Conservation (phyloP, 2,888 invertebrate genomes). For the Aspidapion aeneum region DNA sequence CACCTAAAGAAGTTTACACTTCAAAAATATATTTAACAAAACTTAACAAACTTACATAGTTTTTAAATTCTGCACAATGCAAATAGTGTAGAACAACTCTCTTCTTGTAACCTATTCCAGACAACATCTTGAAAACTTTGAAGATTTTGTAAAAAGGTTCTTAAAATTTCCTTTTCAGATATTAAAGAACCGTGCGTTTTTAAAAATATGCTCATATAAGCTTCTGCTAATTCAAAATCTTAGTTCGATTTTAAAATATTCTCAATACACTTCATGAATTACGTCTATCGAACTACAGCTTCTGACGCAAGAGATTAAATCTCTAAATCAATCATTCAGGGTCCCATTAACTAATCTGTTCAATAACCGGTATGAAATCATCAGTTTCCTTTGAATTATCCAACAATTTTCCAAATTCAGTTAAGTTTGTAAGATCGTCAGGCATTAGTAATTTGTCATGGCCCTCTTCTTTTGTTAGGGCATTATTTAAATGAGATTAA, state of each 20-base stretch:
- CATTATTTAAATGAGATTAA: constrained; percentile 69
- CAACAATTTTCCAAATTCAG: constrained; percentile 65
- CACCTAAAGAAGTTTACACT: no score
- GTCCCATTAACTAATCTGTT: constrained; percentile 67
- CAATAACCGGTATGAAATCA: constrained; percentile 57
- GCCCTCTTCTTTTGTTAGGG: constrained; percentile 36
- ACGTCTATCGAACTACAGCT: constrained; percentile 67
- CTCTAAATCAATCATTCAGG: constrained; percentile 85
- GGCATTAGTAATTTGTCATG: constrained; percentile 55
- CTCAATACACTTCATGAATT: constrained; percentile 73
- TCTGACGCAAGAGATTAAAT: constrained; percentile 75
- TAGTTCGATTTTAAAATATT: constrained; percentile 68
- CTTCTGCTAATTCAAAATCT: constrained; percentile 87
- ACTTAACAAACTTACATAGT: constrained; percentile 45
- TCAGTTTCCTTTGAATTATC: constrained; percentile 50
- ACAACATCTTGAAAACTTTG: constrained; percentile 57
- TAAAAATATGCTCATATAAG: constrained; percentile 84
- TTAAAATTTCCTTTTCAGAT: constrained; percentile 54
- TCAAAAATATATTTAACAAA: no score
- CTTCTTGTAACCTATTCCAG: constrained; percentile 66
- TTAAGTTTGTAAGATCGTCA: constrained; percentile 60
- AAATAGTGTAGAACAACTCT: constrained; percentile 70
- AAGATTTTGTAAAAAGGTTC: constrained; percentile 54
- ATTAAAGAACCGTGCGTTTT: constrained; percentile 71
- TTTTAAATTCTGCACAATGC: constrained; percentile 72